Evolutionary conservation across 2,888 invertebrate species (phyloP).

Genomic region (Onchidella celtica): DNA sequence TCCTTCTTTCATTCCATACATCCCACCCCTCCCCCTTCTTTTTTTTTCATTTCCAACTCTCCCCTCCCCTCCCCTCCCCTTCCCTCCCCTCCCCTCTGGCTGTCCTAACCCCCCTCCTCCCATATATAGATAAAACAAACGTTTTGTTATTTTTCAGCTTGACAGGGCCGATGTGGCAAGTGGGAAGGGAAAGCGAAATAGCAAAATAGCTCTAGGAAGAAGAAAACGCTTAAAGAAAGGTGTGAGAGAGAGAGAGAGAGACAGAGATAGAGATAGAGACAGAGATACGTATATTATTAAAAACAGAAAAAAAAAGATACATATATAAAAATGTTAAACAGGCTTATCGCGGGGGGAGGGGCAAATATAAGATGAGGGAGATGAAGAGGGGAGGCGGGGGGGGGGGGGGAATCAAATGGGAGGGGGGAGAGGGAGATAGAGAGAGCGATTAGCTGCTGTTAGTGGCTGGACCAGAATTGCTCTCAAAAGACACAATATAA

Average conservation of each 20-base stretch:
- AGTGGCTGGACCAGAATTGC: too few relatives aligned
- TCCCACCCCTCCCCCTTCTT: not conserved
- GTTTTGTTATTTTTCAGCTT: too few relatives aligned
- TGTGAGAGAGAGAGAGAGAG: too few relatives aligned
- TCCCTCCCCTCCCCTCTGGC: not conserved
- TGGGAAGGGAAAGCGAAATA: too few relatives aligned
- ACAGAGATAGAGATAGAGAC: too few relatives aligned
- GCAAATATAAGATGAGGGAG: too few relatives aligned
- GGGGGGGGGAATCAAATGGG: not conserved
- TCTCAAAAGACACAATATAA: too few relatives aligned
- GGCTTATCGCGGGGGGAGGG: too few relatives aligned
- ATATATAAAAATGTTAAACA: not conserved
- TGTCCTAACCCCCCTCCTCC: not conserved
- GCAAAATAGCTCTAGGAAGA: too few relatives aligned
- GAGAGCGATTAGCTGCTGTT: not conserved
- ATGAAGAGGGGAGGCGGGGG: not conserved
- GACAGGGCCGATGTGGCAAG: too few relatives aligned
- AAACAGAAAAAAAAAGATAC: not conserved
- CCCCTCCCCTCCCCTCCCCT: not conserved
- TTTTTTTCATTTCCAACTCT: not conserved
- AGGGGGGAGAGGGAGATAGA: not conserved
- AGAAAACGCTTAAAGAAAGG: too few relatives aligned
- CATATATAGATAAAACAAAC: not conserved
- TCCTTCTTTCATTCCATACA: not conserved
- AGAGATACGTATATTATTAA: too few relatives aligned